Evolutionary conservation across 2,888 invertebrate genomes (phyloP), one percentile per base, ranked within the genome.

Genomic region (Galerucella calmariensis): DNA sequence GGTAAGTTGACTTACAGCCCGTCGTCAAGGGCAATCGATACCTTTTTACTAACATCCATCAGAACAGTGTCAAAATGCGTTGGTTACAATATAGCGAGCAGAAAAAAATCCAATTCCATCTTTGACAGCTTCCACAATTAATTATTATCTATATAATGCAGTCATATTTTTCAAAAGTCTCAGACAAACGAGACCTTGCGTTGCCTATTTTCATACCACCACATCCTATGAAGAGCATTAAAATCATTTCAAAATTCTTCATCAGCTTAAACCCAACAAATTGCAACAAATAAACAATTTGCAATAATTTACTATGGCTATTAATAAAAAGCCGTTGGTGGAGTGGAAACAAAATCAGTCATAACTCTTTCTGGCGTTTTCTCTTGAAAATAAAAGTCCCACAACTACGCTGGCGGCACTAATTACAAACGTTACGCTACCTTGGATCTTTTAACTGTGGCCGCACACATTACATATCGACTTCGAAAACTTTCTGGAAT

Each of bases 301-400:
- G 56, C 12, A 67, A 61, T 71, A 63, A 75, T 71, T 75, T 68
- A 75, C 75, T 16, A 35, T 58, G 9, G 61, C 75, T 75, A 75
- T 75, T 75, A 75, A 75, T 75, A 72, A 69, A 67, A 62, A 75
- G 63, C 72, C 16, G 72, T 69, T 69, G 72, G 69, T 61, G 41
- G 61, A 70, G 74, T 70, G 61, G 70, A 53, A 70, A 65, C 62
- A 53, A 70, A 70, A 74, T 74, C 70, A 67, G 67, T 67, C 70
- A 74, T 62, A 62, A 74, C 69, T 73, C 70, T 74, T 74, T 67
- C 70, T 74, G 69, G 62, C 65, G 70, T 74, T 70, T 74, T 70
- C 67, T 67, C 58, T 66, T 59, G 58, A 71, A 71, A 71, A 62
- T 62, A 35, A 62, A 71, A 63, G 53, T 41, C 11, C 27, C 16